Evolutionary conservation across 2,797 vertebrate genomes (phyloP).

Genomic region (Enteromius unitaeniatus): DNA sequence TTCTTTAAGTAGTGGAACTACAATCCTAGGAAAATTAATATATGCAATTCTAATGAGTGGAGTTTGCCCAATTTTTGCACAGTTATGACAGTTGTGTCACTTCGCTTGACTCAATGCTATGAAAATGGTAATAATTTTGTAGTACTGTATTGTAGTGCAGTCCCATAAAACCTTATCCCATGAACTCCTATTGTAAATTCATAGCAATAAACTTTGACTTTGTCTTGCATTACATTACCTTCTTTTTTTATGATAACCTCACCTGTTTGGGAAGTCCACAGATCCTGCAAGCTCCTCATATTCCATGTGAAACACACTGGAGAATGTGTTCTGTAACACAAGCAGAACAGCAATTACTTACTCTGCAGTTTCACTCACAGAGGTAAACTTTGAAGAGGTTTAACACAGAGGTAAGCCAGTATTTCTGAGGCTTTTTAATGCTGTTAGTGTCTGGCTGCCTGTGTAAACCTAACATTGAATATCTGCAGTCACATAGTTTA

Average conservation of each 20-base stretch:
- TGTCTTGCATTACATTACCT: neutral
- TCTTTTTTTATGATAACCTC: neutral
- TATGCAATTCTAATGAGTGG: too few species aligned
- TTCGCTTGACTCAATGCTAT: neutral
- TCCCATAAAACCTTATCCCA: neutral
- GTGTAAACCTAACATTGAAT: constrained; percentile 41
- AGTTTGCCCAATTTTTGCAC: too few species aligned
- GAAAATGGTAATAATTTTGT: neutral
- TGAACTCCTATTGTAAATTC: neutral
- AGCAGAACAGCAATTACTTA: constrained; percentile 38
- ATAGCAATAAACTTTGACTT: neutral
- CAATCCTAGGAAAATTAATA: too few species aligned
- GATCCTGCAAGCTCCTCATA: constrained; percentile 83
- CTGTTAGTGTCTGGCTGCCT: constrained; percentile 56
- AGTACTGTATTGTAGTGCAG: neutral
- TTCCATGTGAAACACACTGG: constrained; percentile 97
- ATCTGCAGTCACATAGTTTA: constrained; percentile 28
- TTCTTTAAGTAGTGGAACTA: too few species aligned
- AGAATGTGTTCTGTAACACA: constrained; percentile 90
- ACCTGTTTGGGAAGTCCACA: constrained; percentile 84
- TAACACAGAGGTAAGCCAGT: constrained; percentile 10
- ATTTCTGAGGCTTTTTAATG: constrained; percentile 45
- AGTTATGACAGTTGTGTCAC: too few species aligned
- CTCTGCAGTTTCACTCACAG: neutral
- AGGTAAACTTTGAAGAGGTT: constrained; percentile 23